Evolutionary conservation across 2,113 vertebrate genomes (phyloP).

Genomic region (Trachemys scripta): DNA sequence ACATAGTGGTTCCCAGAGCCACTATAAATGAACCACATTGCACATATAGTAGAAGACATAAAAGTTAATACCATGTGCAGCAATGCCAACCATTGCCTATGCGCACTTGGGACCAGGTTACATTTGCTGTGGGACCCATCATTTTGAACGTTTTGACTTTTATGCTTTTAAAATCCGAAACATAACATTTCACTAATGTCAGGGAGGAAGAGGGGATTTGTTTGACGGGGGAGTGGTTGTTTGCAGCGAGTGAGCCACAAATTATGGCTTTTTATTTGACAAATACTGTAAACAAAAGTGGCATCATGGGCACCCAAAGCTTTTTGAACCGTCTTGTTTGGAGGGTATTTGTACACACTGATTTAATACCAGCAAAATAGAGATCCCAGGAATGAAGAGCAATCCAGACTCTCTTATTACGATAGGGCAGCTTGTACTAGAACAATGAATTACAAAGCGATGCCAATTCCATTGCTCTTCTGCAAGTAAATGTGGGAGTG

Average conservation of each 20-base stretch:
- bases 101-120: conserved; percentile 42
- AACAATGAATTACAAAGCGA: not conserved
- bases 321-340: not conserved
- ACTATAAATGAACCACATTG: conserved; percentile 65
- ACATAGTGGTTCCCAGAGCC: conserved; percentile 71
- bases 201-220: conserved; percentile 54
- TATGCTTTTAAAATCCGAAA: conserved; percentile 53
- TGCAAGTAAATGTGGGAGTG: conserved; percentile 30
- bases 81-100: not conserved
- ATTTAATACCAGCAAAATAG: not conserved
- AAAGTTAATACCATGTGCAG: conserved; percentile 71
- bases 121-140: conserved; percentile 58
- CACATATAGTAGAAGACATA: conserved; percentile 66
- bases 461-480: not conserved
- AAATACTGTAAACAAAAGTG: not conserved
- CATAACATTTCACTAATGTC: not conserved
- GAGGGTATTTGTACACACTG: not conserved
- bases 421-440: accelerated
- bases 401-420: not conserved
- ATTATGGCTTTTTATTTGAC: not conserved
- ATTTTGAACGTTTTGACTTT: conserved; percentile 67
- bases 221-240: not conserved
- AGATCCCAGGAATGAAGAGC: not conserved
- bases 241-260: not conserved
- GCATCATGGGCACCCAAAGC: not conserved